Percentiles rank a stretch among this genome's conserved stretches.
Evolutionary conservation across 2,113 vertebrate genomes (phyloP).

Genomic region (Odocoileus virginianus): DNA sequence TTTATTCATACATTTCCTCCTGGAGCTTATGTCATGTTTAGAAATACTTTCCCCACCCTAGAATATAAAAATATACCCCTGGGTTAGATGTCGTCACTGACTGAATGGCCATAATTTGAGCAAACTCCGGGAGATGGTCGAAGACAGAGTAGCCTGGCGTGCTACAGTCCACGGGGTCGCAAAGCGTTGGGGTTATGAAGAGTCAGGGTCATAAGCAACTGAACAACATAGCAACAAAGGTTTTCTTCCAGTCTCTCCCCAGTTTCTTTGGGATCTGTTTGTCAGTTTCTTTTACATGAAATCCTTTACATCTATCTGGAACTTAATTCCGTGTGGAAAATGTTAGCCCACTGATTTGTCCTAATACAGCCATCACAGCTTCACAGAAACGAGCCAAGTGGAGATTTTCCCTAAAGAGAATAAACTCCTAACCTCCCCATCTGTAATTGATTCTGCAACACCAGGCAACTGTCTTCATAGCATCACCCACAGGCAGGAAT

Average conservation of each 20-base stretch:
- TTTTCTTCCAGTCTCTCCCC: background rate
- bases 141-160: background rate
- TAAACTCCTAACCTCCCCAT: background rate
- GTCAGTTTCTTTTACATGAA: conserved; percentile 14
- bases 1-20: background rate
- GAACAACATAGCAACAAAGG: background rate
- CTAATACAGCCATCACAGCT: background rate
- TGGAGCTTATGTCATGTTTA: background rate
- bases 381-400: background rate
- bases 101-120: background rate
- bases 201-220: background rate
- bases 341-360: background rate
- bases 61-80: background rate
- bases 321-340: conserved; percentile 17
- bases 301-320: background rate
- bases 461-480: background rate
- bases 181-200: background rate
- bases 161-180: background rate
- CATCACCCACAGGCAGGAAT: background rate
- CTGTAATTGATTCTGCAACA: background rate
- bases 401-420: background rate
- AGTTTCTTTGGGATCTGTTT: background rate
- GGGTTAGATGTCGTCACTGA: background rate
- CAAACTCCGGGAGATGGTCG: background rate
- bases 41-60: background rate